Base-by-base conservation (phyloP, 2,888 invertebrate genomes). In the Vandiemenella viatica region DNA sequence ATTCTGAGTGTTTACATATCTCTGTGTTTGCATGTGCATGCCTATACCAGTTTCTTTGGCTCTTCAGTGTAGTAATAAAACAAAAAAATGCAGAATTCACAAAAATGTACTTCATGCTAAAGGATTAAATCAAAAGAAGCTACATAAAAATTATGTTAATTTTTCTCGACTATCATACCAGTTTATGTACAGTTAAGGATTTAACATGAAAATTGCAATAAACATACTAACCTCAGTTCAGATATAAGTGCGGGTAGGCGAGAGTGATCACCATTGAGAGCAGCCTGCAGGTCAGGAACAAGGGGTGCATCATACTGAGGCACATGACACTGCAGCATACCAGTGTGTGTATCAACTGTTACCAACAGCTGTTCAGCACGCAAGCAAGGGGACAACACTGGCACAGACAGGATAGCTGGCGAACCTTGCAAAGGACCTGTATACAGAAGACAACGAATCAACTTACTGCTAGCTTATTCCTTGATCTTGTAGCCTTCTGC, bases 301-400 rank as follows among this genome's bases (percentile, higher is more conserved):
- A 82, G 72, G 50, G 88, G 83, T 55, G 73, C 74, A 56, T 88
- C 82, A 67, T 90, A 90, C 61, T 91, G 90, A 8, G 91, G 91
- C 41, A 95, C 87, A 61, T 93, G 90, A 57, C 90, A 88, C 55
- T 91, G 83, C 58, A 90, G 75, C 68, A 87, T 82, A 0, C 96
- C 96, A 6, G 89, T 89, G 66, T 93, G 92, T 23, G 92, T 90
- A 65, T 95, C 92, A 45, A 96, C 91, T 20, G 92, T 87, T 50
- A 96, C 83, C 50, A 93, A 74, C 55, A 96, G 75, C 65, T 90
- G 86, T 65, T 96, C 95, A 0, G 93, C 92, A 55, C 89, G 75
- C 60, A 93, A 72, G 64, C 91, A 93, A 19, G 93, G 93, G 57
- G 82, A 79, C 46, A 95, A 72, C 55, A 93, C 81, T 1, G 92